phyloP scores from a whole-genome alignment of 2,797 vertebrate genomes.

The Fistularia tabacaria region DNA sequence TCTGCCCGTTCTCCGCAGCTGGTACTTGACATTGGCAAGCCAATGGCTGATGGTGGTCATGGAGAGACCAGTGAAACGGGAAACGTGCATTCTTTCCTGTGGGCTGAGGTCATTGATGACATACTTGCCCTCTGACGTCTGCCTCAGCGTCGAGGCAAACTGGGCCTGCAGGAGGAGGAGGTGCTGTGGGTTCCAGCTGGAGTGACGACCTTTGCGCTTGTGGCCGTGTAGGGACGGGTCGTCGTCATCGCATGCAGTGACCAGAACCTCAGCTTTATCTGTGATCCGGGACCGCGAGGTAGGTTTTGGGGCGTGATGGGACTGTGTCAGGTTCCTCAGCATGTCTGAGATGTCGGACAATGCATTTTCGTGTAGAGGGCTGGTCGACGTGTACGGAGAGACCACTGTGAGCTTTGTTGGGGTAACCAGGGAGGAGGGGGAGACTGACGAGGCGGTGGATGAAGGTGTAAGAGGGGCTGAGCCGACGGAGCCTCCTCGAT shows the following conservation, averaged over 20 bases:
- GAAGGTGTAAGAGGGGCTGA: conserved; percentile 86
- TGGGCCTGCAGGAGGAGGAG: conserved; percentile 97
- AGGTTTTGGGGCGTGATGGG: conserved; percentile 84
- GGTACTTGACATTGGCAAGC: conserved; percentile 99
- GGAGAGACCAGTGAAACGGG: conserved; percentile 94
- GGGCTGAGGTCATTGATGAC: conserved; percentile 96
- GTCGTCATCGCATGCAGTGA: conserved; percentile 82
- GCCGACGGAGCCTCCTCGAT: conserved; percentile 84
- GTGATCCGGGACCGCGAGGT: conserved; percentile 84
- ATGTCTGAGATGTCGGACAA: conserved; percentile 98
- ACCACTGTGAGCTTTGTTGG: conserved; percentile 84
- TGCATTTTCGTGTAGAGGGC: conserved; percentile 94
- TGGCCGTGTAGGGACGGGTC: conserved; percentile 85
- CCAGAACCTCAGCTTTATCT: conserved; percentile 86
- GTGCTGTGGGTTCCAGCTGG: conserved; percentile 99
- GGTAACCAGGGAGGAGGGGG: conserved; percentile 84
- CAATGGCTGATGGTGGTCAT: conserved; percentile 99
- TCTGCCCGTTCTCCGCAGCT: conserved; percentile 96
- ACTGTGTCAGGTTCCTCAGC: conserved; percentile 96
- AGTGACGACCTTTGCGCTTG: conserved; percentile 97
- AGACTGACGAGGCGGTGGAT: conserved; percentile 83
- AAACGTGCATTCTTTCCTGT: conserved; percentile 97
- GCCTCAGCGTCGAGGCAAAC: conserved; percentile 92
- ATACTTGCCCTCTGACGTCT: conserved; percentile 93
- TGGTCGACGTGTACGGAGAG: conserved; percentile 89